Base-by-base conservation (phyloP, 2,888 invertebrate species). In the Acleris emargana region DNA sequence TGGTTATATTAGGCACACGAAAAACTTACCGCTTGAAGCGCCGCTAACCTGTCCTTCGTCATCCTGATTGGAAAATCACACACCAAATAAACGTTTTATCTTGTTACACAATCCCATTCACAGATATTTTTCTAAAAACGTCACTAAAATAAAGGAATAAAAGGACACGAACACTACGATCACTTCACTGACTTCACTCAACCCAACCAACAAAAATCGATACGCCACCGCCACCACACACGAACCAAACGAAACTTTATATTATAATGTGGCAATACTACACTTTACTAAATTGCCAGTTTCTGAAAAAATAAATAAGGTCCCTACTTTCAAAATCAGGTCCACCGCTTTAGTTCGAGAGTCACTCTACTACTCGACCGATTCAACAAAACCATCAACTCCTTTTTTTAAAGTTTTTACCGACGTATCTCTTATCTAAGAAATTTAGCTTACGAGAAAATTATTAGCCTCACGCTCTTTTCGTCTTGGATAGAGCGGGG, bases 11-110 rank as follows among this genome's bases (percentile, higher is more conserved):
- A 80, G 80, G 76, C 77, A 73, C 72, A 76, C 79, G 80, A 83
- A 77, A 73, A 80, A 89, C 96, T 95, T 94, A 97, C 97, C 95
- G 97, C 97, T 94, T 97, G 97, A 84, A 98, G 95, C 93, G 97
- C 98, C 94, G 97, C 97, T 95, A 98, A 96, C 96, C 97, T 97
- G 95, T 98, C 98, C 96, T 98, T 98, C 94, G 97, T 97, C 97
- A 97, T 98, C 92, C 90, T 95, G 91, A 89, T 91, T 83, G 88
- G 90, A 91, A 88, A 91, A 93, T 94, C 94, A 94, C 95, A 94
- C 94, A 94, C 94, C 93, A 93, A 93, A 87, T 91, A 93, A 93
- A 93, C 93, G 93, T 93, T 93, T 93, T 91, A 89, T 93, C 93
- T 94, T 93, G 93, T 93, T 93, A 94, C 94, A 94, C 93, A 94